Conservation (phyloP, 2,797 vertebrate genomes). For the Lagocephalus sceleratus region DNA sequence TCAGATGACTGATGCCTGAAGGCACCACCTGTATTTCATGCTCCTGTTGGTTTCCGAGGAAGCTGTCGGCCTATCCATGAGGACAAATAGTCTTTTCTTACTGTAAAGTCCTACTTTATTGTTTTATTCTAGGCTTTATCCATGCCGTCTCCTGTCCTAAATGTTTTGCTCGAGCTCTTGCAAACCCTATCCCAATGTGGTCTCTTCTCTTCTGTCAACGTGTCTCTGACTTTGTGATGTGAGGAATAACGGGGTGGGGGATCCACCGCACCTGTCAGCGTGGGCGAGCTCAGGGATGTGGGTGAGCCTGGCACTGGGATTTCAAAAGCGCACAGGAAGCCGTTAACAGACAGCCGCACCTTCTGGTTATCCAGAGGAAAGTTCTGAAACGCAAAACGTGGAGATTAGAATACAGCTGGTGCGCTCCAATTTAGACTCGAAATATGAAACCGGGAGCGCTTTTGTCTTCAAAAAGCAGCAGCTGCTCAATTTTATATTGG, state of each 20-base stretch:
- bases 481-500: background rate
- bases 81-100: too few species aligned
- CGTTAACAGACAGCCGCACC: constrained; percentile 89
- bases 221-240: background rate
- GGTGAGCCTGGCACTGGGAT: constrained; percentile 92
- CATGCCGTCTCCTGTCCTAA: too few species aligned
- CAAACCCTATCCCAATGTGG: too few species aligned
- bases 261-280: constrained; percentile 80
- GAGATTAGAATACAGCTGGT: constrained; percentile 6
- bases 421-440: too few species aligned
- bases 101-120: too few species aligned
- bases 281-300: constrained; percentile 80
- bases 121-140: too few species aligned
- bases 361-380: constrained; percentile 99
- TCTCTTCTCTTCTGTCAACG: too few species aligned
- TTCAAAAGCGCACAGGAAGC: constrained; percentile 95
- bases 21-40: too few species aligned
- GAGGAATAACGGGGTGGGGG: background rate
- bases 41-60: too few species aligned
- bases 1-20: too few species aligned
- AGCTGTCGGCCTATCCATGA: too few species aligned
- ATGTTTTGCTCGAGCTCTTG: too few species aligned
- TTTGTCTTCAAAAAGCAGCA: background rate
- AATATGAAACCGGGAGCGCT: background rate
- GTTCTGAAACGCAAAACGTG: constrained; percentile 72